Base-by-base conservation (phyloP, 2,888 invertebrate genomes). In the Microctonus aethiopoides region DNA sequence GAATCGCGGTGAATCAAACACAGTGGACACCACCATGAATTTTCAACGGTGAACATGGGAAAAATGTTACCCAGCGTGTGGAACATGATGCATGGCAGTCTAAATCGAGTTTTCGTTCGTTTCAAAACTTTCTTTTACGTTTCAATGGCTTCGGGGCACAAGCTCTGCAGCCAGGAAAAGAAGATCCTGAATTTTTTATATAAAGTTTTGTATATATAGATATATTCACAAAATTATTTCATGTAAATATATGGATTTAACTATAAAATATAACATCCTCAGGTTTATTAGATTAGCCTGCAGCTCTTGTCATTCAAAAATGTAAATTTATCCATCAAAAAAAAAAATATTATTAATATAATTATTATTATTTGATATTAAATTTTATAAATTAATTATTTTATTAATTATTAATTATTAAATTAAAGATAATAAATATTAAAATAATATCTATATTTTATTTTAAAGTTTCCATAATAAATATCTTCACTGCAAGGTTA, bases 41-140 rank as follows among this genome's bases (percentile, higher is more conserved):
- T 78, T 79, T 71, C 77, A 66, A 67, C 60, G 61, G 56, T 46
- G 39, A 34, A 67, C 39, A 16, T n/a, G 71, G 70, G 51, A 68
- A 61, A 64, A 68, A 68, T 59, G 46, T 51, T 62, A 32, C 68
- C 34, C 32, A 26, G 10, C 68, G 64, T 69, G 62, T 60, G 72
- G 74, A 73, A 75, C 81, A 81, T 83, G 81, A 82, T 82, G 79
- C 79, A 83, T 80, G 80, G 78, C 74, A 79, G 78, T 75, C 77
- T 72, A 80, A 83, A 83, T 83, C 82, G 83, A 82, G 80, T 83
- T 82, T 81, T 79, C 79, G 79, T 82, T 83, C 80, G 80, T 82
- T 83, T 81, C 79, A 80, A 81, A 83, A 82, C 79, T 82, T n/a
- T 80, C 80, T 78, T 80, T 82, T 81, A 75, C 76, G 60, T 67